These are phyloP conservation scores for Helicoverpa assulta DNA, from an alignment of 2,888 invertebrate genomes.

Conservation along the genomic window DNA sequence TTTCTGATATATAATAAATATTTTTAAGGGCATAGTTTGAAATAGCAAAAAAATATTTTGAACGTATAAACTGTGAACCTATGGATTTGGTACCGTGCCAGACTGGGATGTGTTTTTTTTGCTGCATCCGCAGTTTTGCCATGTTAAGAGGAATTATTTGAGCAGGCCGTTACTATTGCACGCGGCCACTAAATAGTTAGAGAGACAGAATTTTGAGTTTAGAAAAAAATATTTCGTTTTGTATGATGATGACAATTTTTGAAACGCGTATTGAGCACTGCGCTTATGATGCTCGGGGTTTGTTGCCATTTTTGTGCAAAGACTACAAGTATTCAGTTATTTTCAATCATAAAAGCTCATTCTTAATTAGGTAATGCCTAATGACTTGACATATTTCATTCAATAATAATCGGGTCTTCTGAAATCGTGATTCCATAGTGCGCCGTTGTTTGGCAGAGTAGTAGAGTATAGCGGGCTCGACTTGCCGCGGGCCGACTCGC, in stretches of 20 bases:
- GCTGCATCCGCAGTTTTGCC: conserved; percentile 23
- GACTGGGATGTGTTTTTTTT: conserved; percentile 33
- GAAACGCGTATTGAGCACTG: no score
- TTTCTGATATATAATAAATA: no score
- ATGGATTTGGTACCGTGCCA: conserved; percentile 22
- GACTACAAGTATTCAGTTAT: no score
- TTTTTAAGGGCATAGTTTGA: no score
- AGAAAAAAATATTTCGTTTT: not conserved
- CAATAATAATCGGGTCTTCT: conserved; percentile 30
- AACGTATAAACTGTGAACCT: not conserved
- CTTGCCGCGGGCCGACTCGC: conserved; percentile 63
- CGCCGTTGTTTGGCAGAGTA: conserved; percentile 68
- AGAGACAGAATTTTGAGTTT: conserved; percentile 10
- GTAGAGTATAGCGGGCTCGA: conserved; percentile 59
- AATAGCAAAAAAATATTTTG: conserved; percentile 1
- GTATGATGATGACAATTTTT: no score
- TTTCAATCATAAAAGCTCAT: no score
- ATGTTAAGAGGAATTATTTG: conserved; percentile 46
- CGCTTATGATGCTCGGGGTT: no score
- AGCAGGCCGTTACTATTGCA: conserved; percentile 23
- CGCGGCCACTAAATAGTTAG: not conserved
- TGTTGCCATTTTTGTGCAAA: no score
- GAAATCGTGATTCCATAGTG: conserved; percentile 14
- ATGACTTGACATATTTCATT: no score
- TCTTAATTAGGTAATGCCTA: no score